Evolutionary conservation across 2,113 vertebrate genomes (phyloP).

Genomic region (Cnemophilus loriae): DNA sequence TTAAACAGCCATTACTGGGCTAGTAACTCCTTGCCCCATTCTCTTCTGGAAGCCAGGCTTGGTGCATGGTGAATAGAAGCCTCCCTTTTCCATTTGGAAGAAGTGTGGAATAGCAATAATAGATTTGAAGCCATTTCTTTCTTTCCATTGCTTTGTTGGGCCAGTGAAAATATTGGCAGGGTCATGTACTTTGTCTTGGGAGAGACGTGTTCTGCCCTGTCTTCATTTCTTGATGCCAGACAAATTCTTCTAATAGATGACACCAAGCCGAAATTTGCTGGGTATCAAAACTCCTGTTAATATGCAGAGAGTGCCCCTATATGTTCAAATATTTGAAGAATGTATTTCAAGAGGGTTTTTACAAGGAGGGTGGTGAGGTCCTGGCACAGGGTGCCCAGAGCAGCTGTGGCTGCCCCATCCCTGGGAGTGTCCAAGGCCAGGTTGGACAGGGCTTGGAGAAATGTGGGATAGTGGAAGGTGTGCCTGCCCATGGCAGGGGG

Average conservation of each 20-base stretch:
- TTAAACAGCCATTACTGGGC: not conserved
- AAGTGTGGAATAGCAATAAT: not conserved
- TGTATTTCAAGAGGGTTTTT: not conserved
- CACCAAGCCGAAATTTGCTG: not conserved
- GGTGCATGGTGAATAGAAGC: not conserved
- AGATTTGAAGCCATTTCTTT: not conserved
- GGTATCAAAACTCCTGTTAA: not conserved
- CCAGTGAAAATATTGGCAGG: not conserved
- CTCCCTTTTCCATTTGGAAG: not conserved
- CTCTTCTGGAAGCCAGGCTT: not conserved
- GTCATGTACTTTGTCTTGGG: not conserved
- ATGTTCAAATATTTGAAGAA: not conserved
- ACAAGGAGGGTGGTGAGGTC: not conserved
- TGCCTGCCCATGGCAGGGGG: not conserved
- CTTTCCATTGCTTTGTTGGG: not conserved
- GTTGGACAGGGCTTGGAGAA: not conserved
- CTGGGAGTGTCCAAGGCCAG: not conserved
- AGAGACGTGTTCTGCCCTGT: not conserved
- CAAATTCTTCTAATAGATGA: not conserved
- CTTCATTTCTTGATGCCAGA: not conserved
- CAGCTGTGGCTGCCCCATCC: not conserved
- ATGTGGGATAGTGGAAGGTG: not conserved
- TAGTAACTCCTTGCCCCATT: not conserved
- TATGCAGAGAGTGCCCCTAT: not conserved
- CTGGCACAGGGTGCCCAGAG: not conserved